These are phyloP conservation scores for Myrmecobius fasciatus DNA, from an alignment of 2,113 vertebrate species.

Conservation along the genomic window DNA sequence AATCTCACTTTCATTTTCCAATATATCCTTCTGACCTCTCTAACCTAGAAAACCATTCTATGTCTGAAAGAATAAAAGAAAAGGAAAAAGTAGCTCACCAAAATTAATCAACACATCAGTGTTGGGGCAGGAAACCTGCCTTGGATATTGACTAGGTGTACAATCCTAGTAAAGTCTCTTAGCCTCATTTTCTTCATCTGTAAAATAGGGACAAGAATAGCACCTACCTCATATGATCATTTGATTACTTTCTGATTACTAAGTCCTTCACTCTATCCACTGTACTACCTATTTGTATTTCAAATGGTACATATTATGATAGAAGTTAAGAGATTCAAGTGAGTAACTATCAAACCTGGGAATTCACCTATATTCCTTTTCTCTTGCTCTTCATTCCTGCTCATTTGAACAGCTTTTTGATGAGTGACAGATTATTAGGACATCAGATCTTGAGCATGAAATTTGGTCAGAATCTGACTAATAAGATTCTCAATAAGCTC, in stretches of 20 bases:
- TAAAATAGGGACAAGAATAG: too few relatives aligned
- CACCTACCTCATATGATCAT: too few relatives aligned
- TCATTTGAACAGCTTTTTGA: background rate
- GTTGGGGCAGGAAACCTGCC: too few relatives aligned
- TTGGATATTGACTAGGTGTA: too few relatives aligned
- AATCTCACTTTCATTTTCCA: background rate
- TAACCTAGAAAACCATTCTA: background rate
- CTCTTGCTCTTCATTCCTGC: background rate
- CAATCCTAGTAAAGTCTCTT: too few relatives aligned
- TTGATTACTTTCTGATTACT: background rate
- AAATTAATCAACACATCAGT: background rate
- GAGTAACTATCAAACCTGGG: background rate
- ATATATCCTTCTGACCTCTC: background rate
- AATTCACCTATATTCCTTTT: background rate
- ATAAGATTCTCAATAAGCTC: background rate
- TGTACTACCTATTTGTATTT: background rate
- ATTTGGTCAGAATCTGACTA: slow-evolving; percentile 31
- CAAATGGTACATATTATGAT: background rate
- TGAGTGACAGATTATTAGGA: background rate
- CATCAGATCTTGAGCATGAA: background rate
- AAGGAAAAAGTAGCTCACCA: background rate
- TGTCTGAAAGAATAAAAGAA: background rate
- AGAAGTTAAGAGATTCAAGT: background rate
- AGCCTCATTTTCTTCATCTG: too few relatives aligned
- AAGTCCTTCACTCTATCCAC: background rate